Evolutionary conservation across 1,140 invertebrate genomes (phyloP).

Genomic region (Mycetomoellerius zeteki): DNA sequence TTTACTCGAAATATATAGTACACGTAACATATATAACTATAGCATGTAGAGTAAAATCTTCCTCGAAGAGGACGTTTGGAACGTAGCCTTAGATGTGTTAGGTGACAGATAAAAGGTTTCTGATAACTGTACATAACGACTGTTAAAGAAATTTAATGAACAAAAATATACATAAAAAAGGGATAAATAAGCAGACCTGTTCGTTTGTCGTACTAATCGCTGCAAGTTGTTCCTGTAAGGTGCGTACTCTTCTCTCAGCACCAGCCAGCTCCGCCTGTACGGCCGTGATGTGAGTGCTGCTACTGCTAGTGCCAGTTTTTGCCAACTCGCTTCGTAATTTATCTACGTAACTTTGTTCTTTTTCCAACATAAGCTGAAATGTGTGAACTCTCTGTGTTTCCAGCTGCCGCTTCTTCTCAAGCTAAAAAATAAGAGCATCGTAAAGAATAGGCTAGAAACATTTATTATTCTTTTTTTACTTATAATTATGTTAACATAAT

Average conservation of each 20-base stretch:
- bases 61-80: too few species aligned
- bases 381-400: conserved; percentile 92
- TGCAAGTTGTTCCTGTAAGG: conserved; percentile 88
- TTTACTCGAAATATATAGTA: too few species aligned
- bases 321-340: conserved; percentile 89
- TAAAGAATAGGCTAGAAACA: not conserved
- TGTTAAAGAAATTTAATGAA: conserved; percentile 13
- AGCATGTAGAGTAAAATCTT: too few species aligned
- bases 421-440: conserved; percentile 85
- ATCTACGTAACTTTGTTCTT: conserved; percentile 92
- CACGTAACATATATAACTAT: too few species aligned
- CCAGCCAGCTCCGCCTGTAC: conserved; percentile 87
- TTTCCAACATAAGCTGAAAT: conserved; percentile 93
- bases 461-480: not conserved
- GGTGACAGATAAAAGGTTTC: not conserved
- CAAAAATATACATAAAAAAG: not conserved
- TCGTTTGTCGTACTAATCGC: conserved; percentile 81
- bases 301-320: conserved; percentile 86
- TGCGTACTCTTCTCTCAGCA: conserved; percentile 89
- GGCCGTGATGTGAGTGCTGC: conserved; percentile 82
- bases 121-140: not conserved
- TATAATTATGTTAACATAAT: not conserved
- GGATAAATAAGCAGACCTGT: conserved; percentile 77
- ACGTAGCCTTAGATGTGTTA: not conserved
- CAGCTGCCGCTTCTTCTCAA: conserved; percentile 92